A percentile compares a stretch with the other conserved stretches of the same genome.
These are phyloP conservation scores for Melanotaenia nigrans DNA, from an alignment of 2,797 vertebrate species.

Conservation along the genomic window DNA sequence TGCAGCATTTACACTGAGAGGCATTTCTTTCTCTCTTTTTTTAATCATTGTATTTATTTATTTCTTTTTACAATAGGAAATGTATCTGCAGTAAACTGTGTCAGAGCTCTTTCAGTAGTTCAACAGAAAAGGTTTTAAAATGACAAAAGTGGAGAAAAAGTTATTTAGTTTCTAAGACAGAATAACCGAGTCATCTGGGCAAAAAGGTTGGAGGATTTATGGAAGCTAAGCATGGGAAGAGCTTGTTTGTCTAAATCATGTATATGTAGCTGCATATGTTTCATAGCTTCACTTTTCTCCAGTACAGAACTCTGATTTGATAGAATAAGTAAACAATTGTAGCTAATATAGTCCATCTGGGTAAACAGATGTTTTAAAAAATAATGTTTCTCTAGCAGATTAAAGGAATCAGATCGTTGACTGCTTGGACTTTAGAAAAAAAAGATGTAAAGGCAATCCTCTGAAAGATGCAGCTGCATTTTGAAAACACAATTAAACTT, in stretches of 20 bases:
- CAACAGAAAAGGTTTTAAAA: background rate
- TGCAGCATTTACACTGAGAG: constrained; percentile 98
- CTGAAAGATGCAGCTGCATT: background rate
- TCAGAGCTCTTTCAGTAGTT: constrained; percentile 83
- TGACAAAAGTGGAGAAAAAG: constrained; percentile 20
- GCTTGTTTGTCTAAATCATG: background rate
- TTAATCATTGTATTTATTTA: constrained; percentile 63
- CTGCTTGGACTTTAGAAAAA: constrained; percentile 3
- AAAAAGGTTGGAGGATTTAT: background rate
- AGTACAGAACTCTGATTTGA: constrained; percentile 1
- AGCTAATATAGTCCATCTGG: background rate
- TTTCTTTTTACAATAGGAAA: constrained; percentile 64
- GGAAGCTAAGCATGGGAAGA: background rate
- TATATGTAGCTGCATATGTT: background rate
- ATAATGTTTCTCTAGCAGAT: background rate
- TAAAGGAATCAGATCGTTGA: background rate
- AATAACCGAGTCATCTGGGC: background rate
- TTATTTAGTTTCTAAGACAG: constrained; percentile 6
- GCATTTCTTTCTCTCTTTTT: constrained; percentile 76
- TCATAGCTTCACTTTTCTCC: background rate
- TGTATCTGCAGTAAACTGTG: constrained; percentile 54
- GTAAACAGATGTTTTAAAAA: background rate
- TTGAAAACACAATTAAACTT: background rate
- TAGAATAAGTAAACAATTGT: background rate
- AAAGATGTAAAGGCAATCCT: background rate